Evolutionary conservation across 2,888 invertebrate species (phyloP).

Genomic region (Mythimna impura): DNA sequence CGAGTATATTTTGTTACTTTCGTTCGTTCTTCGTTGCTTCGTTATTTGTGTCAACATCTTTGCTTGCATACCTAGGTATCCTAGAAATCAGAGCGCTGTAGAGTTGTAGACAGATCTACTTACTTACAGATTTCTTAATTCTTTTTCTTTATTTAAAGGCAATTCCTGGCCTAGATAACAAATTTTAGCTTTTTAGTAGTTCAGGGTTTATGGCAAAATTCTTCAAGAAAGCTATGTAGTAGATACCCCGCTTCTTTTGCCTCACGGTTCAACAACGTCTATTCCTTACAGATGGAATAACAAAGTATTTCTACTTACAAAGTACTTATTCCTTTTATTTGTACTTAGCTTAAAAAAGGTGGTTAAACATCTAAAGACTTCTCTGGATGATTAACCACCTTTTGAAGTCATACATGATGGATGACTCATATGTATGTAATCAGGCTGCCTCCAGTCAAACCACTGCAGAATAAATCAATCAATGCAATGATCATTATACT

Average conservation of each 20-base stretch:
- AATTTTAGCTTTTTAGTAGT: too few species aligned
- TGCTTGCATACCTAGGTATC: too few species aligned
- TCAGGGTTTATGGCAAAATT: too few species aligned
- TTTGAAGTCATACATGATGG: neutral
- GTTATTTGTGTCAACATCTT: too few species aligned
- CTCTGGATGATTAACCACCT: neutral
- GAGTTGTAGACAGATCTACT: too few species aligned
- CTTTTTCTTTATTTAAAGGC: too few species aligned
- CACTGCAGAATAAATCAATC: constrained; percentile 11
- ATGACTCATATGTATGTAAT: neutral
- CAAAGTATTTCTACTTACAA: neutral
- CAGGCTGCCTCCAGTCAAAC: neutral
- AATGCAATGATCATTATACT: neutral
- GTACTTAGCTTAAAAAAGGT: neutral
- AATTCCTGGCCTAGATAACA: too few species aligned
- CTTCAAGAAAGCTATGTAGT: too few species aligned
- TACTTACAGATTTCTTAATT: too few species aligned
- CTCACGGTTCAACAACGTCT: neutral
- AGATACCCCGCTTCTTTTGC: neutral
- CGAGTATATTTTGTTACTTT: too few species aligned
- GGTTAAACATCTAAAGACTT: neutral
- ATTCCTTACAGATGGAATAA: neutral
- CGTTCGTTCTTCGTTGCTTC: too few species aligned
- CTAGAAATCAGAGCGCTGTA: too few species aligned
- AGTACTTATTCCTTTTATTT: neutral